Evolutionary conservation across 1,140 invertebrate species (phyloP), one percentile per base, ranked within the genome.

Genomic region (Temnothorax nylanderi): DNA sequence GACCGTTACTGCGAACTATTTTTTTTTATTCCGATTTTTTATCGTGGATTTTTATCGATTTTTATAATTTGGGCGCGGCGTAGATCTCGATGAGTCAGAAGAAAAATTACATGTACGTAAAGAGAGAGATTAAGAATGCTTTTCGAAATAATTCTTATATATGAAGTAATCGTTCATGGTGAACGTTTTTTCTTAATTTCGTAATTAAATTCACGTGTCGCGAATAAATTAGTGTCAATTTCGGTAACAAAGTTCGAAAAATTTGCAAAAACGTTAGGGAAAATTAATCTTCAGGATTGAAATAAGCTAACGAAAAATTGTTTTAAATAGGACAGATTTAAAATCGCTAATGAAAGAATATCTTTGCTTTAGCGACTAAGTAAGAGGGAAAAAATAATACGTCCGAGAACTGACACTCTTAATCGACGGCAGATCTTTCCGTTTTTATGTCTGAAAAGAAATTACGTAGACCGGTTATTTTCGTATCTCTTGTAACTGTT

Each of bases 11-110:
- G 78, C 76, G 51, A 84, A 85, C 67, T 84, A 87, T 90, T 87
- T 88, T 75, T 72, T 91, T 90, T 89, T 86, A 67, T 81, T 65
- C 32, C 75, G 16, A 21, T 86, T 92, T 91, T 92, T 89, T 84
- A 88, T 78, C 77, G 65, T 77, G 69, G 65, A 92, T 91, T 92
- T 91, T 92, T 89, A 92, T 92, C 75, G 88, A 92, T 91, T 87
- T 85, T 67, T 85, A 89, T 85, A 75, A 92, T 88, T 87, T 75
- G 69, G 86, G 86, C 78, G 85, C 37, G 58, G 44, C 47, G 44
- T 37, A 65, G 13, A 58, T 81, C 21, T 69, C 18, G 62, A 44
- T 8, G n/a, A n/a, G 18, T n/a, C 18, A 51, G 71, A 58, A 44
- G 34, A 21, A 67, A 54, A 44, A 67, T 65, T 16, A 32, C 54